Evolutionary conservation across 2,888 invertebrate genomes (phyloP), one percentile per base, ranked within the genome.

Genomic region (Cephalotes varians): DNA sequence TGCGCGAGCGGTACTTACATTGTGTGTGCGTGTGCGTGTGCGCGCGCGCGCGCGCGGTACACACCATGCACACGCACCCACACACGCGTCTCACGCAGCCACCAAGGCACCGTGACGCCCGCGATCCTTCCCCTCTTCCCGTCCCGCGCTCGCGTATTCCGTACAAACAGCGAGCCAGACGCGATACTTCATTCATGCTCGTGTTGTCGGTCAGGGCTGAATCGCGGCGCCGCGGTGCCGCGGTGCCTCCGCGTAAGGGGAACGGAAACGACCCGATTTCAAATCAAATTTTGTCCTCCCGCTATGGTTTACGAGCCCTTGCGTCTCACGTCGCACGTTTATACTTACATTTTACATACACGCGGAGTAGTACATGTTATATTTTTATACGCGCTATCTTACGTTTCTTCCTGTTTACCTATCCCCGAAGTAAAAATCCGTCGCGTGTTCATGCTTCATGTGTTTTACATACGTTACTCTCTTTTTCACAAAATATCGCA

Each of bases 141-240:
- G 28, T 69, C 47, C 56, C 73, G 67, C 71, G 64, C 21, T 73
- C 28, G 47, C 82, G 81, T 83, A 80, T 86, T 84, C 81, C 90
- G 85, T 90, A 85, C 85, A 84, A 82, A 28, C 34, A 82, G 76
- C 91, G 83, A 91, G 91, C 90, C 92, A 93, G 93, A 93, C 94
- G 91, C 92, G 93, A 93, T 94, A 93, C 93, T 94, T 94, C 94
- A 94, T 94, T 94, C 94, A 94, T 94, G 92, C 93, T 93, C 93
- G 93, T 93, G 92, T 93, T 93, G 93, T 92, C 92, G 91, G 51
- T 84, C 92, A 93, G 93, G 92, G 86, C 72, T 89, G 93, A 80
- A 88, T 56, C 83, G 69, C 31, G 25, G 21, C 62, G 4, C 12
- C 15, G 51, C 15, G 76, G 88, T 71, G 76, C 92, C 91, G 86